Evolutionary conservation across 2,797 vertebrate species (phyloP), one percentile per base, ranked within the genome.

Genomic region (Arrhamphus sclerolepis): DNA sequence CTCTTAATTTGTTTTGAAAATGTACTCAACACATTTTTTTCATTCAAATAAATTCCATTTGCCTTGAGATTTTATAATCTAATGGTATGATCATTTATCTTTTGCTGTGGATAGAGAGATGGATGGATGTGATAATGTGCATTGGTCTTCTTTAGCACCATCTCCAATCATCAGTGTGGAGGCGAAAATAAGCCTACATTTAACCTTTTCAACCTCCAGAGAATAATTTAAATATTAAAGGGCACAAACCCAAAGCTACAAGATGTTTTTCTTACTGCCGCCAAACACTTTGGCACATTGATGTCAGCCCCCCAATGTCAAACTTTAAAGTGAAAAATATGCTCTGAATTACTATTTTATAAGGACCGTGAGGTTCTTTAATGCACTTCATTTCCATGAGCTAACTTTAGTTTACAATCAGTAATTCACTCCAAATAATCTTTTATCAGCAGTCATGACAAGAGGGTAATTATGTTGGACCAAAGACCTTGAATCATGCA

Each of bases 151-250:
- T 39, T 38, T 40, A 22, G 11, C 16, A 24, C 16, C 20, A 39
- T 31, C 19, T 22, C 40, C 5, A 48, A 17, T 28, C 40, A 21
- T 31, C 13, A 9, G 17, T 5, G 28, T 59, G 50, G 28, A 51
- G 7, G n/a, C 19, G 50, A 28, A 51, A 46, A 52, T 20, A 31
- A 5, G 7, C 31, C 38, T 28, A 7, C 22, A 47, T 62, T 74
- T 75, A 75, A 75, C 61, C 63, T 80, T 78, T 80, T 59, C 59
- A 64, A 43, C 10, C 29, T 14, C n/a, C 0, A n/a, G 43, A 24
- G 59, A 66, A 46, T 44, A 4, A 0, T 1, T 11, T 31, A 22
- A 53, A 53, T 54, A 60, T 56, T 42, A 66, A 59, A 67, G 56
- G 55, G 34, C 64, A 66, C n/a, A 11, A 72, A 51, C 26, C 3